Base-by-base conservation (phyloP, 1,140 invertebrate genomes). In the Pachyrhynchus sulphureomaculatus region DNA sequence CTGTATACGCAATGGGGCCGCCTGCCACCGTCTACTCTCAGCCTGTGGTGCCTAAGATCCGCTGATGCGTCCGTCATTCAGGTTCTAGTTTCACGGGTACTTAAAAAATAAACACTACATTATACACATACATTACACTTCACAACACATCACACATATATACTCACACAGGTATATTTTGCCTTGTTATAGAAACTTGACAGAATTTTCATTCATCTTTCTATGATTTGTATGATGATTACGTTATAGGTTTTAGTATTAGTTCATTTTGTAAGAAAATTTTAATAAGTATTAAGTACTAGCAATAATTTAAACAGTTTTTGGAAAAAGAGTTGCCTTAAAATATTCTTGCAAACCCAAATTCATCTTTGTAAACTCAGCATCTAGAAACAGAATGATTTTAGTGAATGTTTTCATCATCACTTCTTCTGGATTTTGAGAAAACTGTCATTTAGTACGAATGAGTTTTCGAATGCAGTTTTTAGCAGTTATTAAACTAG, bases 1-100 rank as follows among this genome's bases (percentile, higher is more conserved):
- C 70, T 72, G 74, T 70, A 71, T 74, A 71, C 71, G 74, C 71
- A 74, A 74, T 77, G 75, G 70, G 69, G 76, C 77, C 70, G 78
- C 75, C 71, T 77, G 76, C 76, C 75, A 76, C 76, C 72, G 72
- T 62, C 73, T 72, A 67, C 72, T 73, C 62, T 75, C 73, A 73
- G 73, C 72, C 72, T 73, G 73, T 69, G 74, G 72, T 68, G 75
- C 72, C 72, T 76, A 75, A 74, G 45, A 56, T 57, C 36, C 66
- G 52, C 69, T 67, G 72, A 70, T 77, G 75, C 76, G 78, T 75
- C 74, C 53, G 71, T 62, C 60, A 56, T 76, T 72, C 72, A 76
- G 74, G 74, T 76, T 73, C 74, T 75, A 72, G 73, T 71, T 68
- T 75, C 67, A 75, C 73, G 74, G 74, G 74, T 75, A 75, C 74